These are phyloP conservation scores for Chrysina gloriosa DNA, from an alignment of 2,888 invertebrate species.

Conservation along the genomic window DNA sequence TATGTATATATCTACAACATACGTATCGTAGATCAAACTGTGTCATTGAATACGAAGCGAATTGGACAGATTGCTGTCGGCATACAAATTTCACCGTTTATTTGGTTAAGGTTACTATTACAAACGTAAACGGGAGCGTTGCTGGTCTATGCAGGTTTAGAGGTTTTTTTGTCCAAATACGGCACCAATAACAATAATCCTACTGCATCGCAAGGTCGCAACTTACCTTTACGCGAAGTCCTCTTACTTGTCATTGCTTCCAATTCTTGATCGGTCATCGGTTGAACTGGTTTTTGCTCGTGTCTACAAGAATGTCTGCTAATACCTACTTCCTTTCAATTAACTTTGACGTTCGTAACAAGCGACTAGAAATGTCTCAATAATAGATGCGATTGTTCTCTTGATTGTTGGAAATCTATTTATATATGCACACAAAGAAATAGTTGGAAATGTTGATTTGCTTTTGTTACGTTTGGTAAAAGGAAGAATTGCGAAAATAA, in stretches of 20 bases:
- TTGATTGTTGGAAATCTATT: too few relatives aligned
- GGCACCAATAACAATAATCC: constrained; percentile 16
- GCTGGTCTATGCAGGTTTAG: constrained; percentile 16
- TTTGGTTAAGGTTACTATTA: constrained; percentile 26
- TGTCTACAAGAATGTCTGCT: neutral
- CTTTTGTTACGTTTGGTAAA: too few relatives aligned
- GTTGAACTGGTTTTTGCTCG: constrained; percentile 17
- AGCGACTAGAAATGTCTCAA: too few relatives aligned
- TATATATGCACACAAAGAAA: too few relatives aligned
- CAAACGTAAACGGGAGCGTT: constrained; percentile 5
- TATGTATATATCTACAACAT: too few relatives aligned
- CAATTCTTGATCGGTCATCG: constrained; percentile 13
- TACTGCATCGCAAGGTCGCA: constrained; percentile 11
- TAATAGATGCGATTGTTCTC: neutral
- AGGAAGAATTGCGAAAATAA: too few relatives aligned
- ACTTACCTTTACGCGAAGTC: neutral
- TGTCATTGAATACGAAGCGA: constrained; percentile 7
- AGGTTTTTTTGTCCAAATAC: constrained; percentile 32
- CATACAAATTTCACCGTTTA: constrained; percentile 17
- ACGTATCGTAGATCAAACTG: constrained; percentile 1
- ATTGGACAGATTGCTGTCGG: neutral
- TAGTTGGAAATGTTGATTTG: too few relatives aligned
- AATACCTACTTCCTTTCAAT: neutral
- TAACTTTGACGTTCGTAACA: neutral
- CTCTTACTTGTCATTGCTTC: constrained; percentile 20